Evolutionary conservation across 2,113 vertebrate genomes (phyloP), one percentile per base, ranked within the genome.

Genomic region (Athene cunicularia): DNA sequence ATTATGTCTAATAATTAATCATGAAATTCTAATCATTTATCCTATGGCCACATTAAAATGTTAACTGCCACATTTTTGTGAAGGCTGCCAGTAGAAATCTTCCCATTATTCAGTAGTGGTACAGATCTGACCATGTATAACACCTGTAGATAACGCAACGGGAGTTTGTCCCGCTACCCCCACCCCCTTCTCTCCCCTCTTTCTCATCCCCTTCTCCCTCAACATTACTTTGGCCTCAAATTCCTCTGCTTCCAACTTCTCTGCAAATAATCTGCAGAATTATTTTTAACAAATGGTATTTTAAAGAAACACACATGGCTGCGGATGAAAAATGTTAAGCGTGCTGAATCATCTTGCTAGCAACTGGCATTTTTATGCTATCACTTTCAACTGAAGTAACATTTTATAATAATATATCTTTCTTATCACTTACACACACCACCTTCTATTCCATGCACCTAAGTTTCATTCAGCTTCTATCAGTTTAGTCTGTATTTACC

Each of bases 101-200:
- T 85, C 52, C 26, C 1, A 0, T 17, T 59, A 59, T 6, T 64
- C 60, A 75, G 37, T 0, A n/a, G n/a, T 1, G 5, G 16, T 32
- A 72, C 5, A 45, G 52, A 72, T 32, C 32, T 64, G 39, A 26
- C 15, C 53, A 53, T 4, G 12, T 37, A 5, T 6, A 85, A 82
- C 33, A 23, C 2, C 14, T 3, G 6, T 3, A 35, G 33, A 17
- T 19, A 84, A 59, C 0, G 2, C 11, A 37, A 18, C 0, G 14
- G 12, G 24, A 68, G 11, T 53, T n/a, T 14, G 16, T 4, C 39
- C 27, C 45, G 66, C 2, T 19, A 37, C 4, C 14, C 8, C 6
- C 11, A 64, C 6, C 5, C 16, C 14, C 18, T 62, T 59, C 22
- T 70, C 24, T 32, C 6, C 3, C 21, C 22, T 15, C n/a, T 20